Conservation (phyloP, 2,888 invertebrate species). For the Pseudeuparius sepicola region DNA sequence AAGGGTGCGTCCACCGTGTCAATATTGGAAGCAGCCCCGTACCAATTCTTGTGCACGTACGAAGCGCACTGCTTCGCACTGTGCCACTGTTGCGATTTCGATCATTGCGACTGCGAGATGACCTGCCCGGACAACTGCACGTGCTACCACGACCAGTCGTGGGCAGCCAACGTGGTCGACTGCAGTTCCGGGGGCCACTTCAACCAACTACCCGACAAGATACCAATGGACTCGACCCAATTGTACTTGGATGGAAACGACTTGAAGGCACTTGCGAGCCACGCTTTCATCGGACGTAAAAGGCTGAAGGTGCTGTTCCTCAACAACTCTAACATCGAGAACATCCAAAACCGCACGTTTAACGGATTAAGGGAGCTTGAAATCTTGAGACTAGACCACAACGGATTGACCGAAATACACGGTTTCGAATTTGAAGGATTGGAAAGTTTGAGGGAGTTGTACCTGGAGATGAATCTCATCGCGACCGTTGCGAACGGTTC, state of each 20-base stretch:
- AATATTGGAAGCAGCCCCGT: constrained; percentile 66
- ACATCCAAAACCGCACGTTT: constrained; percentile 72
- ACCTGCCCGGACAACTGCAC: constrained; percentile 80
- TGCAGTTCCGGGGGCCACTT: constrained; percentile 62
- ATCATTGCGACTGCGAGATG: constrained; percentile 89
- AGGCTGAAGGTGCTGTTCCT: constrained; percentile 64
- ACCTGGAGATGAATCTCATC: constrained; percentile 66
- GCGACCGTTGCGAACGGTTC: constrained; percentile 59
- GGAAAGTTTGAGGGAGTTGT: constrained; percentile 59
- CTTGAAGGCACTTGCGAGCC: constrained; percentile 63
- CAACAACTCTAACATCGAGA: constrained; percentile 68
- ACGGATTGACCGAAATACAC: constrained; percentile 56
- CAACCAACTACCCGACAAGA: constrained; percentile 62
- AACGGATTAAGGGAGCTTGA: constrained; percentile 72
- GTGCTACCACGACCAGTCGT: constrained; percentile 81
- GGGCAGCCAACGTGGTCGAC: constrained; percentile 79
- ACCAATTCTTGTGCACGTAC: constrained; percentile 78
- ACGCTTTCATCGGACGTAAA: constrained; percentile 78
- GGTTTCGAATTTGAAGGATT: constrained; percentile 76
- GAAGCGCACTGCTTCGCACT: constrained; percentile 76
- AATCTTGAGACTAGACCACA: constrained; percentile 65
- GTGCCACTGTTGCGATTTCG: constrained; percentile 86
- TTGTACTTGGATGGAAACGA: constrained; percentile 78
- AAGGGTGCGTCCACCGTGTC: constrained; percentile 64
- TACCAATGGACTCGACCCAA: constrained; percentile 88